Conservation (phyloP, 2,113 vertebrate species). For the Cyphomyrus plagiostoma region DNA sequence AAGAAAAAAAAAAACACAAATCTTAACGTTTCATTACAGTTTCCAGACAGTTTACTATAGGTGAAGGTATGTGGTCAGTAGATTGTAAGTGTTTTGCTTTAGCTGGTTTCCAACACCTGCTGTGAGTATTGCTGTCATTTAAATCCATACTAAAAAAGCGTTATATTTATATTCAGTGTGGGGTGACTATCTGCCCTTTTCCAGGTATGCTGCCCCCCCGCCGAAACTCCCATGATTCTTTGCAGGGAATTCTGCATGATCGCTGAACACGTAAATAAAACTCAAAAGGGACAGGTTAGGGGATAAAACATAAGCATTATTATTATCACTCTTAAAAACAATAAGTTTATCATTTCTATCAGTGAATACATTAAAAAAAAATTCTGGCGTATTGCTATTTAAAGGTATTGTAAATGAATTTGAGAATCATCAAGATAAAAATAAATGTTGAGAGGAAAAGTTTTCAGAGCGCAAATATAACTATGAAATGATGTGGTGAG, state of each 20-base stretch:
- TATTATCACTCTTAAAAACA: background rate
- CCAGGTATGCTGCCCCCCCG: background rate
- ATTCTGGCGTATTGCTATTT: background rate
- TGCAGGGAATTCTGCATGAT: background rate
- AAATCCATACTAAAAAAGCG: background rate
- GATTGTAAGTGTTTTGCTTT: background rate
- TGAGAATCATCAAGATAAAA: background rate
- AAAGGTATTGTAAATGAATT: background rate
- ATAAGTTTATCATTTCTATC: background rate
- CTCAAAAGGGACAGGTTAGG: background rate
- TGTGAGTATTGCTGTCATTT: background rate
- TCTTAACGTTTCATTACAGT: background rate
- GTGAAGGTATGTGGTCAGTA: background rate
- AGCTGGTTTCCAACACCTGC: background rate
- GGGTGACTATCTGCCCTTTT: background rate
- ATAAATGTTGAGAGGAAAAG: background rate
- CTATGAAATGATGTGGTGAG: background rate
- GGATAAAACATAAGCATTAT: background rate
- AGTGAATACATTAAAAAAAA: background rate
- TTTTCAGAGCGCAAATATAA: background rate
- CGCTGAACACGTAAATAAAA: background rate
- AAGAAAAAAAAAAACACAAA: background rate
- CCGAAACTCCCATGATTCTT: background rate
- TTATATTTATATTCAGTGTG: background rate
- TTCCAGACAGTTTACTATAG: background rate